Evolutionary conservation across 2,888 invertebrate species (phyloP).

Genomic region (Melangyna quadrimaculata): DNA sequence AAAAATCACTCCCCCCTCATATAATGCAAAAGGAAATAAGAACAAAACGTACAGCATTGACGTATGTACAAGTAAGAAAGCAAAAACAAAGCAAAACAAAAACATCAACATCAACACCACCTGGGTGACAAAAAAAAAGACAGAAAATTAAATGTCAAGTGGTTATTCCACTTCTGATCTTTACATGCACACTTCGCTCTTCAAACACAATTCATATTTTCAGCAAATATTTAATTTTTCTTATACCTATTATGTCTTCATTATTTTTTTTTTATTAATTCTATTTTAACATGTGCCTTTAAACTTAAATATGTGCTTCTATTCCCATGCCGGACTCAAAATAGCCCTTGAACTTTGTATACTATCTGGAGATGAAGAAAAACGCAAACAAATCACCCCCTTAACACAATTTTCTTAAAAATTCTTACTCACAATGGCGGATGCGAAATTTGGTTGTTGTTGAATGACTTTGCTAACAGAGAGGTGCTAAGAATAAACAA

Average conservation of each 20-base stretch:
- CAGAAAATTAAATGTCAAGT: slow-evolving; percentile 60
- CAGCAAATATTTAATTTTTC: slow-evolving; percentile 55
- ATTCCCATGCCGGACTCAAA: neutral
- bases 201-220: slow-evolving; percentile 38
- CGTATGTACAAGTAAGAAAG: neutral
- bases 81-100: neutral
- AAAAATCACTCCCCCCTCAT: neutral
- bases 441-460: slow-evolving; percentile 47
- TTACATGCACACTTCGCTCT: neutral
- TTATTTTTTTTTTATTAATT: slow-evolving; percentile 29
- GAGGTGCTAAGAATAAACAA: slow-evolving; percentile 64
- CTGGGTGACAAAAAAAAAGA: slow-evolving; percentile 33
- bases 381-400: slow-evolving; percentile 65
- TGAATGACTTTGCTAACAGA: slow-evolving; percentile 61
- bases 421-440: slow-evolving; percentile 50
- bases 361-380: neutral
- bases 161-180: slow-evolving; percentile 40
- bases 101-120: neutral
- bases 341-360: neutral
- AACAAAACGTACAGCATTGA: neutral
- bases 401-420: slow-evolving; percentile 61
- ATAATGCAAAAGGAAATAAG: neutral
- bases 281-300: slow-evolving; percentile 35
- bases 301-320: slow-evolving; percentile 25
- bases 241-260: neutral